Base-by-base conservation (phyloP, 2,888 invertebrate genomes). In the Reticulitermes lucifugus region DNA sequence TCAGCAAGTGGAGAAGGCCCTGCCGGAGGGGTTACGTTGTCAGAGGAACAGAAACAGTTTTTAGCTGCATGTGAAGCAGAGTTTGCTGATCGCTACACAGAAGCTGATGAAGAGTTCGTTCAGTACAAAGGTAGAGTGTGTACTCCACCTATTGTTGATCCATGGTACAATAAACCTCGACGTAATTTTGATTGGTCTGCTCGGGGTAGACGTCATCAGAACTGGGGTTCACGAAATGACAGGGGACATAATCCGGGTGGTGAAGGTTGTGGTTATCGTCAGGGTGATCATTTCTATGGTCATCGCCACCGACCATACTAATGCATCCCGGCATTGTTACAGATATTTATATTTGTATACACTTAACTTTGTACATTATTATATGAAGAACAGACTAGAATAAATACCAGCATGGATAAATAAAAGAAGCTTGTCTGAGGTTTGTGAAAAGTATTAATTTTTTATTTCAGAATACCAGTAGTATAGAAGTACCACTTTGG, bases 61-160 rank as follows among this genome's bases (percentile, higher is more conserved):
- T 87, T 92, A 55, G 90, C 91, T 86, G 90, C 91, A 88, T 91
- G 91, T 87, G 89, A 89, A 82, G 84, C 88, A 25, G 91, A 91
- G 86, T 92, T 91, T 89, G 89, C 90, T 2, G 89, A 91, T 85
- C 88, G 92, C 85, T 92, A 89, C 87, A 91, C 91, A 4, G 90
- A 90, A 77, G 88, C 89, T 21, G 92, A 92, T 87, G 84, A 88
- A 73, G 91, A 91, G 75, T 92, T 90, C 85, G 90, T 90, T 88
- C 88, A 89, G 84, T 88, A 90, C n/a, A 90, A 89, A 79, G 90
- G 91, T 70, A 90, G 89, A 0, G 89, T 90, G 83, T 90, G 90
- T 6, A 86, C 88, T 73, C 91, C 91, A n/a, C 92, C 92, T 14
- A 90, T 92, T 79, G 89, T 91, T 88, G 89, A 88, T 79, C 91